Evolutionary conservation across 1,140 invertebrate species (phyloP).

Genomic region (Drosophila ercepeae): DNA sequence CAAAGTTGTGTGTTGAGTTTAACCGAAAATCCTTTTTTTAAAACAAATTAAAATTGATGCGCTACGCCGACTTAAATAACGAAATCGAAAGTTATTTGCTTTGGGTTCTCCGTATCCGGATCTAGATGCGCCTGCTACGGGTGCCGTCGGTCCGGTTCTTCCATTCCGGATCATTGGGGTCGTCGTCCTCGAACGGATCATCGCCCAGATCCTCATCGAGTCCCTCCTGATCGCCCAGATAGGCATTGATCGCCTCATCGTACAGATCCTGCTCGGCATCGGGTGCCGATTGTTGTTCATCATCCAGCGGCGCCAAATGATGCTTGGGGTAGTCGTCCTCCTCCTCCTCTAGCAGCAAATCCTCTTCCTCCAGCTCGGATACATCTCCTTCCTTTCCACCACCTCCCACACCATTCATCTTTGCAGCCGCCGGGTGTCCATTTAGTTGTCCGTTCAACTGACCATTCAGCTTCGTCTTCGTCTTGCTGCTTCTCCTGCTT

Average conservation of each 20-base stretch:
- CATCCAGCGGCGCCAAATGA: conserved; percentile 68
- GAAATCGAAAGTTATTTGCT: conserved; percentile 55
- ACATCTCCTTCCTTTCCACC: conserved; percentile 7
- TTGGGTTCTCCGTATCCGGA: conserved; percentile 47
- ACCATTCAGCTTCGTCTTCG: conserved; percentile 40
- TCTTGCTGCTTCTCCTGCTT: conserved; percentile 64
- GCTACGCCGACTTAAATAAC: conserved; percentile 36
- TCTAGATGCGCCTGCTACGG: conserved; percentile 51
- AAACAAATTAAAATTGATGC: conserved; percentile 67
- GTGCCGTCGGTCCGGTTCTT: conserved; percentile 45
- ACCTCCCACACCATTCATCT: conserved; percentile 12
- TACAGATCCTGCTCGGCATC: conserved; percentile 33
- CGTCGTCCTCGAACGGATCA: conserved; percentile 86
- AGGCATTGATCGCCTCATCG: conserved; percentile 57
- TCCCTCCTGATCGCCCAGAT: conserved; percentile 52
- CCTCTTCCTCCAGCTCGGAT: conserved; percentile 50
- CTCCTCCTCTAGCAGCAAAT: conserved; percentile 57
- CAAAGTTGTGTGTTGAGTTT: conserved; percentile 42
- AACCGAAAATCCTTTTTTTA: conserved; percentile 48
- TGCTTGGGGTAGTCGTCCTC: conserved; percentile 73
- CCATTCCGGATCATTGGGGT: conserved; percentile 94
- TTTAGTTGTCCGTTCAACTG: conserved; percentile 32
- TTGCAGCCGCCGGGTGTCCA: conserved; percentile 3
- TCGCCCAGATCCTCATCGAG: conserved; percentile 85
- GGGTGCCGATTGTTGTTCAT: conserved; percentile 34